Percentiles rank a stretch among this genome's conserved stretches.
These are phyloP conservation scores for Drosophila neotestacea DNA, from an alignment of 2,888 invertebrate genomes.

Conservation along the genomic window DNA sequence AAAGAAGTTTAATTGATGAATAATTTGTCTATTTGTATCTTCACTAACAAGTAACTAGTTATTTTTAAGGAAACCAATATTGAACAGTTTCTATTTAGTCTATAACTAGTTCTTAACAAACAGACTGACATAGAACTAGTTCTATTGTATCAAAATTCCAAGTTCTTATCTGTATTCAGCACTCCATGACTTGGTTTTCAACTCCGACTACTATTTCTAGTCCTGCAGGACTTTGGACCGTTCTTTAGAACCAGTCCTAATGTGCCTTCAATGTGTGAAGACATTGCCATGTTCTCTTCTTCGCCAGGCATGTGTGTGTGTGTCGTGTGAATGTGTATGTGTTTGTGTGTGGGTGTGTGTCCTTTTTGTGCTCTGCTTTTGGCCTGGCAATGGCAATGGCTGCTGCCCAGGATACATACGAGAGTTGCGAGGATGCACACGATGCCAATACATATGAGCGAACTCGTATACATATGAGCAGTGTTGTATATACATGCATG, in stretches of 20 bases:
- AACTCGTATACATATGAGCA: constrained; percentile 16
- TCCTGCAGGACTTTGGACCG: constrained; percentile 34
- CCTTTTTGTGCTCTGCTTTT: constrained; percentile 52
- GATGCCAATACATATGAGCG: constrained; percentile 53
- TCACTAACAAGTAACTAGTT: no score
- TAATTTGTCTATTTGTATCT: no score
- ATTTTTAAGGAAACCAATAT: no score
- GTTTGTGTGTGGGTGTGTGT: constrained; percentile 47
- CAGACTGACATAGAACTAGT: background rate
- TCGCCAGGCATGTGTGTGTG: constrained; percentile 3
- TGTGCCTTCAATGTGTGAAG: constrained; percentile 16
- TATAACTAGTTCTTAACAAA: background rate
- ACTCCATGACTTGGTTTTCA: constrained; percentile 5
- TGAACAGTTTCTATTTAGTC: no score
- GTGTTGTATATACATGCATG: constrained; percentile 27
- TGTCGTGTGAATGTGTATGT: constrained; percentile 6
- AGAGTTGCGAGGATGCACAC: constrained; percentile 42
- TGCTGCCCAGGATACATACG: constrained; percentile 70
- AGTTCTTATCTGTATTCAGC: background rate
- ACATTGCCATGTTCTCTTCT: constrained; percentile 17
- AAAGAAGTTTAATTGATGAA: no score
- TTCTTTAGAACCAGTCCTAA: constrained; percentile 17
- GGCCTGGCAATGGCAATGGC: constrained; percentile 78
- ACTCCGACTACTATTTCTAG: constrained; percentile 17
- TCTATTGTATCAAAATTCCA: background rate